Evolutionary conservation across 2,113 vertebrate genomes (phyloP).

Genomic region (Gila orcuttii): DNA sequence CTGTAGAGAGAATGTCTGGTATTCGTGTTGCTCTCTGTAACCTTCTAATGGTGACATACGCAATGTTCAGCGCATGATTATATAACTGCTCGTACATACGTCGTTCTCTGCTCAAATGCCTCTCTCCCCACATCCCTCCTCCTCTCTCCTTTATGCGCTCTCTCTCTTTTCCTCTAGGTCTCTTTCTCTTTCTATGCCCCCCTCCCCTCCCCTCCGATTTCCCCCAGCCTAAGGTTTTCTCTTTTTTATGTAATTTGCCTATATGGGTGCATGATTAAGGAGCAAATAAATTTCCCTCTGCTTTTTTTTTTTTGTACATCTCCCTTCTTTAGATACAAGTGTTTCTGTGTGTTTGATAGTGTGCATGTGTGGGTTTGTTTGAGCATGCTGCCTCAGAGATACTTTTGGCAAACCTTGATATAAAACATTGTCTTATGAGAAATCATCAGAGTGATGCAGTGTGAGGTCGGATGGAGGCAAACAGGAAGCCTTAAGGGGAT

Average conservation of each 20-base stretch:
- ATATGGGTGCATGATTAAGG: slow-evolving; percentile 61
- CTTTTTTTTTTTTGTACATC: slow-evolving; percentile 33
- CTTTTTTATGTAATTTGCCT: slow-evolving; percentile 56
- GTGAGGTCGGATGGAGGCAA: neutral
- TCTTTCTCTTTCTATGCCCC: neutral
- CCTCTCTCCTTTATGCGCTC: slow-evolving; percentile 56
- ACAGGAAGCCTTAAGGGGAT: neutral
- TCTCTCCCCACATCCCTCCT: neutral
- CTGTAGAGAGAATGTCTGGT: slow-evolving; percentile 67
- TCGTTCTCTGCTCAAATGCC: slow-evolving; percentile 58
- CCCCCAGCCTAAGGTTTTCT: slow-evolving; percentile 61
- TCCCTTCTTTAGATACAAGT: slow-evolving; percentile 15
- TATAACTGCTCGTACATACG: slow-evolving; percentile 70
- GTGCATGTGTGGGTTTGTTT: slow-evolving; percentile 22
- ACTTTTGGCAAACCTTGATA: neutral
- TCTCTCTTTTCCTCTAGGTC: slow-evolving; percentile 13
- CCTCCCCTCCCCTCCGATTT: neutral
- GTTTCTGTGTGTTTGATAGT: neutral
- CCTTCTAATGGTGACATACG: slow-evolving; percentile 74
- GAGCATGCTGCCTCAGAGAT: neutral
- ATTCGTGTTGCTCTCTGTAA: slow-evolving; percentile 72
- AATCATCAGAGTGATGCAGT: neutral
- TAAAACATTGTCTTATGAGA: neutral
- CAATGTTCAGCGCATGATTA: slow-evolving; percentile 75
- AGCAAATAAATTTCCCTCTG: slow-evolving; percentile 41